phyloP scores from a whole-genome alignment of 92 coral and sea anemone genomes.

The Umimayanthus kanabou region DNA sequence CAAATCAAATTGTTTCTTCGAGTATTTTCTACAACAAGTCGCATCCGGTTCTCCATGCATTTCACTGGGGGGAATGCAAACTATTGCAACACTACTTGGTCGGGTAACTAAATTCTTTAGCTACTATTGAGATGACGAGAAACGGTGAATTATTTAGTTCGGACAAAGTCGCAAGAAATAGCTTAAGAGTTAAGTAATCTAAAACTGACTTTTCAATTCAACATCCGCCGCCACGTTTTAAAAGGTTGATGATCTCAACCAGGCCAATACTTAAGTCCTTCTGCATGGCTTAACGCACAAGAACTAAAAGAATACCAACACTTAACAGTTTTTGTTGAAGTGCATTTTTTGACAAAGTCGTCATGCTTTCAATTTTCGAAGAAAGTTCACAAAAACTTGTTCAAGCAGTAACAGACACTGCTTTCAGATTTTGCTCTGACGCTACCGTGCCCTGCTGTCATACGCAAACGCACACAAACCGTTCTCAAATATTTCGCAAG shows the following conservation, averaged over 20 bases:
- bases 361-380: slow-evolving; percentile 15
- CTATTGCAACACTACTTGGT: slow-evolving; percentile 40
- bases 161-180: neutral
- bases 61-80: slow-evolving; percentile 41
- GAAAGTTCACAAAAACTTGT: neutral
- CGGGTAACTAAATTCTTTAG: slow-evolving; percentile 3
- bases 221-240: slow-evolving; percentile 11
- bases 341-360: slow-evolving; percentile 14
- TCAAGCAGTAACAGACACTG: neutral
- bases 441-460: slow-evolving; percentile 22
- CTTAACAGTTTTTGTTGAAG: neutral
- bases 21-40: neutral
- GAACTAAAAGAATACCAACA: neutral
- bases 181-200: neutral
- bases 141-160: neutral
- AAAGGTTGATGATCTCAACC: slow-evolving; percentile 1
- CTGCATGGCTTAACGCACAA: slow-evolving; percentile 28
- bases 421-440: slow-evolving; percentile 34
- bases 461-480: neutral
- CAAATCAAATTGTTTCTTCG: slow-evolving; percentile 11
- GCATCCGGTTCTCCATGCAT: slow-evolving; percentile 39
- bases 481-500: neutral
- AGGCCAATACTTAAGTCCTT: neutral
- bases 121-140: too few species aligned
- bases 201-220: neutral